Conservation (phyloP, 2,888 invertebrate species). For the Lasiommata megera region DNA sequence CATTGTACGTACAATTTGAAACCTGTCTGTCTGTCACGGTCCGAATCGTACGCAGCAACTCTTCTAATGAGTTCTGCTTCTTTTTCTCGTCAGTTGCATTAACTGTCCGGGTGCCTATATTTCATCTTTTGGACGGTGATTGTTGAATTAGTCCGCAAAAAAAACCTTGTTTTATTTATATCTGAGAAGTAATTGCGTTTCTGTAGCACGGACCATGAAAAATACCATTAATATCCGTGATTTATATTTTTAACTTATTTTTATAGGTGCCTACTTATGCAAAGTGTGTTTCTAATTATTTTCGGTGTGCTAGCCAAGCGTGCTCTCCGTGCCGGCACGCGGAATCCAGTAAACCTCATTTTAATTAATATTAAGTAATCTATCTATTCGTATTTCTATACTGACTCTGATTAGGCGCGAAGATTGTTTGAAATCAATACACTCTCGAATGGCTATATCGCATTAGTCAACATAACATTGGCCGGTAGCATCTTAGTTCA, state of each 20-base stretch:
- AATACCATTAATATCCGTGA: background rate
- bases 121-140: conserved; percentile 1
- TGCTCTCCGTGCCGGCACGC: too few species aligned
- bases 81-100: conserved; percentile 2
- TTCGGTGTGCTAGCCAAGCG: too few species aligned
- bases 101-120: background rate
- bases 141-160: background rate
- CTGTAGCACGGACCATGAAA: background rate
- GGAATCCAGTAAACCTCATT: too few species aligned
- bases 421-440: too few species aligned
- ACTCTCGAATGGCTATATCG: too few species aligned
- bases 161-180: background rate
- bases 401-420: too few species aligned
- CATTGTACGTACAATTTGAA: background rate
- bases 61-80: conserved; percentile 21
- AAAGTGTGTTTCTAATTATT: too few species aligned
- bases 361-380: too few species aligned
- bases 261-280: too few species aligned
- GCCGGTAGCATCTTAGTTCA: too few species aligned
- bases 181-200: conserved; percentile 2
- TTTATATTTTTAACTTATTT: background rate
- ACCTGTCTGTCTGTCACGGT: conserved; percentile 31
- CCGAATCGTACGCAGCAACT: conserved; percentile 15
- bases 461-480: too few species aligned
- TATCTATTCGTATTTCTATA: too few species aligned